Percentiles rank a stretch among this genome's conserved stretches.
phyloP scores from a whole-genome alignment of 2,113 vertebrate species.

The Protobothrops flavoviridis region DNA sequence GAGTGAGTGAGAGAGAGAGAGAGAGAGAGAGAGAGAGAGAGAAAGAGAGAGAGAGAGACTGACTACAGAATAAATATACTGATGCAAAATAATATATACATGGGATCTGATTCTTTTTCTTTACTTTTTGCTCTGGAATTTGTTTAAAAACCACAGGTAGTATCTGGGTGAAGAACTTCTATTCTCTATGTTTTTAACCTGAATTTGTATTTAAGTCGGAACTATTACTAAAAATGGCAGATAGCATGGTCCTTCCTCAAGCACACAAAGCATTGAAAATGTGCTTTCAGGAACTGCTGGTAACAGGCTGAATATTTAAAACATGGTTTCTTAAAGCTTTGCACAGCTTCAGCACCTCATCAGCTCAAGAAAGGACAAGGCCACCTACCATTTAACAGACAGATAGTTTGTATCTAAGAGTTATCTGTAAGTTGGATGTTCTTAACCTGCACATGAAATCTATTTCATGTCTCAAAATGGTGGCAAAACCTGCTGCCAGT shows the following conservation, averaged over 20 bases:
- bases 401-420: not conserved
- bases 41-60: too few relatives aligned
- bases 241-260: not conserved
- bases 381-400: not conserved
- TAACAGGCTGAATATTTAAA: not conserved
- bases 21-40: too few relatives aligned
- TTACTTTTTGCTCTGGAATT: not conserved
- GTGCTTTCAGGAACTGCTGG: not conserved
- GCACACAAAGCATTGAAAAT: not conserved
- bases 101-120: not conserved
- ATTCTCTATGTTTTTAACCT: not conserved
- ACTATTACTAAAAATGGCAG: not conserved
- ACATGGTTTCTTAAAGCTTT: not conserved
- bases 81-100: not conserved
- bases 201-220: not conserved
- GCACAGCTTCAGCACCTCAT: not conserved
- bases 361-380: not conserved
- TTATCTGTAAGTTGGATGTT: not conserved
- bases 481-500: not conserved
- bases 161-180: not conserved
- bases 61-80: not conserved
- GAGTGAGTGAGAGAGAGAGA: too few relatives aligned
- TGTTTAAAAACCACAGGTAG: not conserved
- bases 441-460: not conserved
- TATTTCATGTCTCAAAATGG: not conserved